Evolutionary conservation across 2,888 invertebrate species (phyloP).

Genomic region (Spicauda simplicius): DNA sequence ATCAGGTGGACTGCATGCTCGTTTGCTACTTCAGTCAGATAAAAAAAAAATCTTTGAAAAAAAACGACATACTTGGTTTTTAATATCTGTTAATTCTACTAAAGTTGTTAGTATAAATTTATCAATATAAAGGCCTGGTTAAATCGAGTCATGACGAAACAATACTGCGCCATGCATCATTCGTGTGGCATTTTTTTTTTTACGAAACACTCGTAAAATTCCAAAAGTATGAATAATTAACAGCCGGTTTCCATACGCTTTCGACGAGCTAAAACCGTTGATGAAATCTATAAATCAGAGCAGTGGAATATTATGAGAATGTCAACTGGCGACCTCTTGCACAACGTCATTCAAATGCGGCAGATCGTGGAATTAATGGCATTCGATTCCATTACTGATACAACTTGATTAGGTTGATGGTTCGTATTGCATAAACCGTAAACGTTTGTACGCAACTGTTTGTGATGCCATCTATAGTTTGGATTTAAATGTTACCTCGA

Average conservation of each 20-base stretch:
- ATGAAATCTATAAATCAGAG: constrained; percentile 24
- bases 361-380: constrained; percentile 29
- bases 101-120: too few relatives aligned
- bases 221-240: constrained; percentile 4
- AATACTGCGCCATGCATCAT: not conserved
- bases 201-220: constrained; percentile 1
- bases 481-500: not conserved
- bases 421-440: constrained; percentile 25
- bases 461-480: constrained; percentile 7
- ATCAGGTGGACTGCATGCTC: too few relatives aligned
- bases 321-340: constrained; percentile 31
- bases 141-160: not conserved
- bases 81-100: too few relatives aligned
- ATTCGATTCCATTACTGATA: constrained; percentile 20
- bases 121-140: too few relatives aligned
- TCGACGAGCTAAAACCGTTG: not conserved
- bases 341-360: constrained; percentile 30
- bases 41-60: too few relatives aligned
- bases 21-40: too few relatives aligned
- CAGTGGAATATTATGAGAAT: constrained; percentile 22
- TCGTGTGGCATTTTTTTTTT: constrained; percentile 7
- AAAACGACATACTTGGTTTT: too few relatives aligned
- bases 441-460: constrained; percentile 16
- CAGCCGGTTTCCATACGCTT: constrained; percentile 4
- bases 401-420: constrained; percentile 32